A percentile compares a stretch with the other conserved stretches of the same genome.
phyloP scores from a whole-genome alignment of 2,113 vertebrate species.

The Kryptolebias marmoratus region DNA sequence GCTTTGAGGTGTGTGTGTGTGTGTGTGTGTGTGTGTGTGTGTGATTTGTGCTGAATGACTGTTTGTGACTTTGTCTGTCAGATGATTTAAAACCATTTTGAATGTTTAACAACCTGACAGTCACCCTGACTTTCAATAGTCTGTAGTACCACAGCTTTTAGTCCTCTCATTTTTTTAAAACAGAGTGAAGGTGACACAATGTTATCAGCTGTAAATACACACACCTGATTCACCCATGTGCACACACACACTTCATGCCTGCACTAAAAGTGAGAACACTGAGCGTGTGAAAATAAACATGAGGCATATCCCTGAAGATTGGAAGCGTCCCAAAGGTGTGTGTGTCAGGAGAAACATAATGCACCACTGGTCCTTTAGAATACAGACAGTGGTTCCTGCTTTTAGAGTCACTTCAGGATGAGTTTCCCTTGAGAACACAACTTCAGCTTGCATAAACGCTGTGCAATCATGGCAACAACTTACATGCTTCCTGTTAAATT shows the following conservation, averaged over 20 bases:
- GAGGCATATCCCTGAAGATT: slow-evolving; percentile 34
- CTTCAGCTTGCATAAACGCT: slow-evolving; percentile 4
- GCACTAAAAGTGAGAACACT: slow-evolving; percentile 29
- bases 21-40: too few relatives aligned
- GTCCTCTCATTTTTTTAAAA: slow-evolving; percentile 3
- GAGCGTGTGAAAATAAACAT: slow-evolving; percentile 11
- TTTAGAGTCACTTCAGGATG: slow-evolving; percentile 30
- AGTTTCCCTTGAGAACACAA: slow-evolving; percentile 32
- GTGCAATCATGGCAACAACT: slow-evolving; percentile 1
- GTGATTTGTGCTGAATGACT: too few relatives aligned
- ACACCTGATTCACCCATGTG: slow-evolving; percentile 1
- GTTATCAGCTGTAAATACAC: slow-evolving; percentile 33
- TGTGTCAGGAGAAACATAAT: slow-evolving; percentile 24
- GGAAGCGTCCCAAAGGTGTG: slow-evolving; percentile 24
- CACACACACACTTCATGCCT: neutral
- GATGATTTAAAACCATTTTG: too few relatives aligned
- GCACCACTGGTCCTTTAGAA: slow-evolving; percentile 36
- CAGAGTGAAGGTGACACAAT: slow-evolving; percentile 25
- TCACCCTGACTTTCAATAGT: slow-evolving; percentile 41
- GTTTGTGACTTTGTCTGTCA: too few relatives aligned
- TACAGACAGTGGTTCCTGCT: slow-evolving; percentile 43
- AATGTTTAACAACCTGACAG: slow-evolving; percentile 24
- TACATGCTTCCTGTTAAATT: slow-evolving; percentile 21
- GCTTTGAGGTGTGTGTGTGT: too few relatives aligned
- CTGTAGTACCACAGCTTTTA: slow-evolving; percentile 14